phyloP scores from a whole-genome alignment of 2,797 vertebrate genomes.

The Pseudopleuronectes americanus region DNA sequence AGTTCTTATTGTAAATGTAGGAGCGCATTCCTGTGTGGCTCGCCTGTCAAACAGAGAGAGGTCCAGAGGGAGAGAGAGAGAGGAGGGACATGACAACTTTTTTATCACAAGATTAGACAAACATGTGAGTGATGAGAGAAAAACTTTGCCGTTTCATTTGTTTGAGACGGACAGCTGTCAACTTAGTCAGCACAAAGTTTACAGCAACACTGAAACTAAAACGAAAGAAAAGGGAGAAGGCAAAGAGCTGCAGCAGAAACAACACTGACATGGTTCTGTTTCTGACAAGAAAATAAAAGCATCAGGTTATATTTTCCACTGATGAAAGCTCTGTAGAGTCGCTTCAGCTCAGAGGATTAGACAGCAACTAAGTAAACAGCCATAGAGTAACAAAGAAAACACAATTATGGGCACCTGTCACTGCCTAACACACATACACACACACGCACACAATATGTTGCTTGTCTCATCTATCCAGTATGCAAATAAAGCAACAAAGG shows the following conservation, averaged over 20 bases:
- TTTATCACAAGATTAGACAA: background rate
- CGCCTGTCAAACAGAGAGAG: conserved; percentile 82
- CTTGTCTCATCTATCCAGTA: background rate
- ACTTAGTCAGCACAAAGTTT: conserved; percentile 43
- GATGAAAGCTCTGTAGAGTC: background rate
- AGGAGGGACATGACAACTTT: conserved; percentile 34
- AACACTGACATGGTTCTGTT: conserved; percentile 33
- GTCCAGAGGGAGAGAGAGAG: conserved; percentile 30
- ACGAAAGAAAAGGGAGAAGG: conserved; percentile 3
- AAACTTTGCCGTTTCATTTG: conserved; percentile 41
- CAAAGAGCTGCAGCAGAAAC: conserved; percentile 53
- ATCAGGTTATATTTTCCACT: conserved; percentile 18
- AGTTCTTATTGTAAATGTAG: conserved; percentile 95
- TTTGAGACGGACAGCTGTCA: conserved; percentile 50
- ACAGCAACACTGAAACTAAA: conserved; percentile 34
- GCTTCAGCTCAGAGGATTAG: conserved; percentile 21
- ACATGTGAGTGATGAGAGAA: conserved; percentile 40
- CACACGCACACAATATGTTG: conserved; percentile 6
- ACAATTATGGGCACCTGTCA: background rate
- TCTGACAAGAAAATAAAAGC: conserved; percentile 31
- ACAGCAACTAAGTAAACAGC: conserved; percentile 20
- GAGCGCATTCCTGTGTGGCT: conserved; percentile 97
- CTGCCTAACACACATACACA: conserved; percentile 12
- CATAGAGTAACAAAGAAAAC: conserved; percentile 5
- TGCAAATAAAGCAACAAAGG: background rate